Conservation (phyloP, 2,113 vertebrate species). For the Coptodon bakossiorum region DNA sequence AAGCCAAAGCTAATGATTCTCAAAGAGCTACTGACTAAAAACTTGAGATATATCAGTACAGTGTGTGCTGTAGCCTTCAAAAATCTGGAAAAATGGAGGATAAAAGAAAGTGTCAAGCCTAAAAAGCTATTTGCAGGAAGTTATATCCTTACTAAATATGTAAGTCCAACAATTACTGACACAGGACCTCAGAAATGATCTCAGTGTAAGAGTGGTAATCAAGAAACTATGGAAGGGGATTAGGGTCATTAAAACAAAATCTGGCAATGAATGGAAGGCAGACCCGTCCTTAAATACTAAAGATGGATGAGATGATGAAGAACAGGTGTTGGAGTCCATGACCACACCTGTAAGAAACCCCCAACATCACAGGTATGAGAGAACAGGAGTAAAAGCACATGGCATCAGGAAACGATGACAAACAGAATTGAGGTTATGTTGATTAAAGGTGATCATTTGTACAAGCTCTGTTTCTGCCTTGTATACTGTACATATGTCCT, state of each 20-base stretch:
- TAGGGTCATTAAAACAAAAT: rapidly evolving
- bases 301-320: not conserved
- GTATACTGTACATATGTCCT: rapidly evolving
- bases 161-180: not conserved
- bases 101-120: not conserved
- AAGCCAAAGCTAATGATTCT: not conserved
- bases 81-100: not conserved
- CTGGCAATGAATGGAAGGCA: not conserved
- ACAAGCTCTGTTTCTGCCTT: not conserved
- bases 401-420: not conserved
- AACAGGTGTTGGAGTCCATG: not conserved
- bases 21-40: not conserved
- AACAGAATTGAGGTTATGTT: rapidly evolving
- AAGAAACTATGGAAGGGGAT: not conserved
- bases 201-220: rapidly evolving
- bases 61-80: not conserved
- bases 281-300: rapidly evolving
- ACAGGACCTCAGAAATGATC: not conserved
- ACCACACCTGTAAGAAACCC: not conserved
- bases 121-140: not conserved
- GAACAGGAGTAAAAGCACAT: rapidly evolving
- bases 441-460: not conserved
- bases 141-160: not conserved
- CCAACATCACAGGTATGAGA: not conserved
- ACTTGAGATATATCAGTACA: not conserved